phyloP scores from a whole-genome alignment of 2,113 vertebrate species.

The Chamaetylas fuelleborni region DNA sequence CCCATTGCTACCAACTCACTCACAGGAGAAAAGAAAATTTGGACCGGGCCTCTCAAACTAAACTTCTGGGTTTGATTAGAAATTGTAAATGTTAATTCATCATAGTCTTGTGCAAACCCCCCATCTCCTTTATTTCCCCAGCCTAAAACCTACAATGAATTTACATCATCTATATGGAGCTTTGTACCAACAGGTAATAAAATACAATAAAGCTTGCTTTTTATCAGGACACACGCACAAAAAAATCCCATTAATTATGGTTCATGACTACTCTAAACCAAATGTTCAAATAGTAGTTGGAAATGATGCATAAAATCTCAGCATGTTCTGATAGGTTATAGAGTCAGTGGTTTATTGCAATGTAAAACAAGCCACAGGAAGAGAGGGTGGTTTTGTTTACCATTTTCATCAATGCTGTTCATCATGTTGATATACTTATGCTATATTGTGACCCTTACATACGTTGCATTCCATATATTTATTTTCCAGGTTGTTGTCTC shows the following conservation, averaged over 20 bases:
- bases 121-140: neutral
- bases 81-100: constrained; percentile 21
- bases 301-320: constrained; percentile 40
- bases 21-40: constrained; percentile 13
- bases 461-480: constrained; percentile 49
- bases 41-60: neutral
- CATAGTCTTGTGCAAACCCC: neutral
- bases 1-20: constrained; percentile 12
- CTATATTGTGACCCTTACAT: constrained; percentile 20
- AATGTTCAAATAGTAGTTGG: constrained; percentile 57
- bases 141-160: constrained; percentile 29
- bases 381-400: constrained; percentile 48
- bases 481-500: constrained; percentile 48
- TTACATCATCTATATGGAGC: neutral
- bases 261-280: constrained; percentile 63
- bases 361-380: constrained; percentile 62
- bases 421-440: constrained; percentile 29
- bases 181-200: constrained; percentile 56
- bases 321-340: constrained; percentile 64
- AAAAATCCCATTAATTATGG: constrained; percentile 47
- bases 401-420: constrained; percentile 53
- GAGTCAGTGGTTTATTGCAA: constrained; percentile 54
- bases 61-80: constrained; percentile 22
- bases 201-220: constrained; percentile 24
- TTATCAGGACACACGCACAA: constrained; percentile 30